A percentile compares a stretch with the other conserved stretches of the same genome.
Evolutionary conservation across 1,140 invertebrate species (phyloP).

Genomic region (Drosophila takahashii): DNA sequence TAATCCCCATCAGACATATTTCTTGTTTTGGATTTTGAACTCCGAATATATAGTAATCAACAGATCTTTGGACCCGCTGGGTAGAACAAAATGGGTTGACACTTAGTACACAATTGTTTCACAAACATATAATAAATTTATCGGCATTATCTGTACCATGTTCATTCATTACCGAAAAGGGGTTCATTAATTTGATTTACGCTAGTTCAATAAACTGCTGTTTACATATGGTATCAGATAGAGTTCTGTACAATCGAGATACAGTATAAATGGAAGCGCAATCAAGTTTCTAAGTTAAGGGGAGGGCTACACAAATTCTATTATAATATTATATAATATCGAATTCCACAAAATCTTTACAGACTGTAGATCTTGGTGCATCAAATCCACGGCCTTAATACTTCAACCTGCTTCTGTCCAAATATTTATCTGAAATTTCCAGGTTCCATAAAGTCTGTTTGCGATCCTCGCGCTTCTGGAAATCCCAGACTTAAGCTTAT

Average conservation of each 20-base stretch:
- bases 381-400: not conserved
- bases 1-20: constrained; percentile 4
- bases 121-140: constrained; percentile 1
- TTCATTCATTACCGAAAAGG: constrained; percentile 2
- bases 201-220: constrained; percentile 17
- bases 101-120: not conserved
- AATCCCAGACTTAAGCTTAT: constrained; percentile 32
- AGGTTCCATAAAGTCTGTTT: constrained; percentile 21
- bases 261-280: constrained; percentile 13
- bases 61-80: constrained; percentile 10
- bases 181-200: constrained; percentile 7
- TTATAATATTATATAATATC: not conserved
- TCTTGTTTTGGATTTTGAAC: constrained; percentile 34
- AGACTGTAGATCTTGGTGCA: not conserved
- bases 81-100: not conserved
- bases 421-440: constrained; percentile 18
- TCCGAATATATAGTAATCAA: not conserved
- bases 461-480: constrained; percentile 14
- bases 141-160: not conserved
- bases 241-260: constrained; percentile 3
- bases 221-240: constrained; percentile 23
- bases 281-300: constrained; percentile 12
- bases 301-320: constrained; percentile 1
- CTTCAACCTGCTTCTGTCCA: not conserved
- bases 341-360: no score